phyloP scores from a whole-genome alignment of 2,888 invertebrate species.

The Erebia ligea region DNA sequence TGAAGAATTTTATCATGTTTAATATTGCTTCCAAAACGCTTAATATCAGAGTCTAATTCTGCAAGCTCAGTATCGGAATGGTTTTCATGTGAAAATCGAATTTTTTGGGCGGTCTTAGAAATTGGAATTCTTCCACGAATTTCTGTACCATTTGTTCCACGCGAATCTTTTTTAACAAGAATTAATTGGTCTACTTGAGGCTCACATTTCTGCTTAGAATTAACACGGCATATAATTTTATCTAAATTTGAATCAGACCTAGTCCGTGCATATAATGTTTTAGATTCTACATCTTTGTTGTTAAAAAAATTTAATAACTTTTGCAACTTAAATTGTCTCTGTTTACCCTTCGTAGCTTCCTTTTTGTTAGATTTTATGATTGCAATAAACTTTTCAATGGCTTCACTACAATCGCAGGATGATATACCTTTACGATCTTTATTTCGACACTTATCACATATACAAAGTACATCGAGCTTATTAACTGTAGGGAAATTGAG shows the following conservation, averaged over 20 bases:
- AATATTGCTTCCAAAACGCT: not conserved
- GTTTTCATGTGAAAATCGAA: not conserved
- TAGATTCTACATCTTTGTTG: not conserved
- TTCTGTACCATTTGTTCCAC: not conserved
- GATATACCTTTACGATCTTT: constrained; percentile 42
- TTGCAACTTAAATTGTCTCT: not conserved
- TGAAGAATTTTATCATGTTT: not conserved
- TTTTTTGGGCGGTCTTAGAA: not conserved
- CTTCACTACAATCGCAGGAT: constrained; percentile 56
- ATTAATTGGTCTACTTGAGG: not conserved
- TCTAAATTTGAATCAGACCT: constrained; percentile 14
- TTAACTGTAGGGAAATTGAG: constrained; percentile 48
- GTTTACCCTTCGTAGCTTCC: constrained; percentile 7
- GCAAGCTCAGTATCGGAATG: constrained; percentile 1
- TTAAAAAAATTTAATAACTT: not conserved
- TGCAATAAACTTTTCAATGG: constrained; percentile 52
- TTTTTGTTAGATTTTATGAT: constrained; percentile 22
- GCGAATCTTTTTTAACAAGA: not conserved
- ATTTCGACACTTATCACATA: constrained; percentile 61
- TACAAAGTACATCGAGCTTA: constrained; percentile 51
- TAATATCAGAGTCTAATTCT: not conserved
- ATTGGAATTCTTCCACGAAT: not conserved
- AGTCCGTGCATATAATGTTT: not conserved
- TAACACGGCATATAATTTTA: not conserved
- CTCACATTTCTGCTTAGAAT: not conserved